These are phyloP conservation scores for Neoaliturus tenellus DNA, from an alignment of 2,888 invertebrate species.

Conservation along the genomic window DNA sequence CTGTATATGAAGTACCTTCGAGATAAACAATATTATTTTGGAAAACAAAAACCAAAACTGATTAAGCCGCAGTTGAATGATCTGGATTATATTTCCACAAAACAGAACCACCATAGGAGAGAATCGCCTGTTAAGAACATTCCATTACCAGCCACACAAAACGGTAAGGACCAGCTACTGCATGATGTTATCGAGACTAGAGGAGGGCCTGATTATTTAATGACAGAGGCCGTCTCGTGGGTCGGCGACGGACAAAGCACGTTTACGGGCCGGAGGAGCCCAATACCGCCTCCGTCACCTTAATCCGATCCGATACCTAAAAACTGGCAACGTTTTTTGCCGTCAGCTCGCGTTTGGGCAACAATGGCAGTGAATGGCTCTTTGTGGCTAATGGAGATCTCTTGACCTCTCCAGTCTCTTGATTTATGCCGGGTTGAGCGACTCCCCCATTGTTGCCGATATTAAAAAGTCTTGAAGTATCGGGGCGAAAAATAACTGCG, in stretches of 20 bases:
- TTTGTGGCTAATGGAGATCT: conserved; percentile 35
- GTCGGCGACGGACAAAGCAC: conserved; percentile 13
- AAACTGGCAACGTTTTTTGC: conserved; percentile 48
- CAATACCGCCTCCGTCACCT: conserved; percentile 30
- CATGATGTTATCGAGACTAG: background rate
- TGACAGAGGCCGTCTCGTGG: background rate
- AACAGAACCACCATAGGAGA: too few relatives aligned
- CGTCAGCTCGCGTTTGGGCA: conserved; percentile 39
- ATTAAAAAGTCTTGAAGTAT: background rate
- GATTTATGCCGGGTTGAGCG: background rate
- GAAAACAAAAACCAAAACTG: too few relatives aligned
- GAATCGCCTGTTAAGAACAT: too few relatives aligned
- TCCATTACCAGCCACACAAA: background rate
- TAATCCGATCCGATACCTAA: conserved; percentile 44
- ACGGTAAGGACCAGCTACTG: background rate
- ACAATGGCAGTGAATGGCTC: conserved; percentile 15
- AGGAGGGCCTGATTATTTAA: conserved; percentile 5
- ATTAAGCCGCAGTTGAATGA: too few relatives aligned
- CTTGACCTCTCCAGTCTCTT: conserved; percentile 31
- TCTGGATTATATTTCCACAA: too few relatives aligned
- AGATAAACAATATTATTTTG: too few relatives aligned
- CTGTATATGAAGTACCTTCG: too few relatives aligned
- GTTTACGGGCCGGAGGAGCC: conserved; percentile 13
- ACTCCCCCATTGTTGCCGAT: background rate
- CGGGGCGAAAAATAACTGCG: background rate